phyloP scores from a whole-genome alignment of 1,140 invertebrate genomes.

The Sarcophaga bullata region DNA sequence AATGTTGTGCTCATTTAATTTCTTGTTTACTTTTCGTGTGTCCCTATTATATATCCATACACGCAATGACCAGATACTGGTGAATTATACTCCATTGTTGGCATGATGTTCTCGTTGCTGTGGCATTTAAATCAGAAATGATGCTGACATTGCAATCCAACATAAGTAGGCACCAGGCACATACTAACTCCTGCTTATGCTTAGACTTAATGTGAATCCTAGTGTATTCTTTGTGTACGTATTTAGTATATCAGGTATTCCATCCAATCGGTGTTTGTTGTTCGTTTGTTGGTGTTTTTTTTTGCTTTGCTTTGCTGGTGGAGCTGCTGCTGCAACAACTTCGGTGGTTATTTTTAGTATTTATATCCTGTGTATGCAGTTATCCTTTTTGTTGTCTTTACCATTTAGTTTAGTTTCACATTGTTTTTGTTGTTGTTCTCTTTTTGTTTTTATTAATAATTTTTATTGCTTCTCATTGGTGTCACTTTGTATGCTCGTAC shows the following conservation, averaged over 20 bases:
- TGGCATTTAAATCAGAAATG: slow-evolving; percentile 65
- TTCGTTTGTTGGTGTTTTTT: slow-evolving; percentile 13
- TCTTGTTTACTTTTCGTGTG: background rate
- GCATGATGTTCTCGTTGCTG: slow-evolving; percentile 42
- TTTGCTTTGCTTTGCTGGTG: background rate
- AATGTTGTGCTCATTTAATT: slow-evolving; percentile 32
- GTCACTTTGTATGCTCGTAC: slow-evolving; percentile 6
- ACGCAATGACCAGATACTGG: background rate
- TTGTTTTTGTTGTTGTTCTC: slow-evolving; percentile 30
- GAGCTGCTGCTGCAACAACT: too few relatives aligned
- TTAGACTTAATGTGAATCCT: too few relatives aligned
- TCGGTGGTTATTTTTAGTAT: slow-evolving; percentile 15
- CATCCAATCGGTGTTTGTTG: slow-evolving; percentile 30
- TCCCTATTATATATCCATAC: background rate
- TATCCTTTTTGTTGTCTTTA: background rate
- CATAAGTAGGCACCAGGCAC: slow-evolving; percentile 35
- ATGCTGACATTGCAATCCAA: slow-evolving; percentile 64
- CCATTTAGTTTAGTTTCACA: slow-evolving; percentile 28
- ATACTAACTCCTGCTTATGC: background rate
- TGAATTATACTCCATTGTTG: background rate
- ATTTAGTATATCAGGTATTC: too few relatives aligned
- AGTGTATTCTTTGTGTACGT: too few relatives aligned
- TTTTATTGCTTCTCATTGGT: slow-evolving; percentile 3
- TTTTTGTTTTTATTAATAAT: background rate
- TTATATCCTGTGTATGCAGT: slow-evolving; percentile 26